Evolutionary conservation across 2,888 invertebrate species (phyloP).

Genomic region (Tholera decimalis): DNA sequence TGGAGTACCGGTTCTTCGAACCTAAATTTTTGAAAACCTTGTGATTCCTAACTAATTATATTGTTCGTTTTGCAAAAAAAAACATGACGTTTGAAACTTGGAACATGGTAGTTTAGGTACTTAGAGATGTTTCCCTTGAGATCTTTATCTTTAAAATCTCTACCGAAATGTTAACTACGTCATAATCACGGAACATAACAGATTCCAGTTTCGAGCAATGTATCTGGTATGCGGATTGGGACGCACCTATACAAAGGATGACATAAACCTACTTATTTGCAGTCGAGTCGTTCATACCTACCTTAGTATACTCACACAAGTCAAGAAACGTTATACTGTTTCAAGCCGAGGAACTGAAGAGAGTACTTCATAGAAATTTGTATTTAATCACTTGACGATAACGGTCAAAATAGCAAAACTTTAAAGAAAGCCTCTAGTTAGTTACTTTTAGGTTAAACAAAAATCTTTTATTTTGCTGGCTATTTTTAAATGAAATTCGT

Average conservation of each 20-base stretch:
- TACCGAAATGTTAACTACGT: background rate
- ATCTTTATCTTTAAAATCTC: background rate
- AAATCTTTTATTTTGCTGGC: too few relatives aligned
- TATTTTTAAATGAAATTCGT: too few relatives aligned
- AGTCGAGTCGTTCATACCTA: background rate
- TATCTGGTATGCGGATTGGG: constrained; percentile 17
- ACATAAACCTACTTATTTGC: constrained; percentile 18
- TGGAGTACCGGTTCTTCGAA: too few relatives aligned
- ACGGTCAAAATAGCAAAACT: too few relatives aligned
- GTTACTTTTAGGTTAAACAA: too few relatives aligned
- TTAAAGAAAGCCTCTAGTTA: too few relatives aligned
- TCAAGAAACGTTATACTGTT: background rate
- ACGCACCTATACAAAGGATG: constrained; percentile 32
- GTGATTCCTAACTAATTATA: background rate
- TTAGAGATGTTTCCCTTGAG: background rate
- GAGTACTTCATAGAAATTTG: background rate
- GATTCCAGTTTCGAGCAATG: constrained; percentile 19
- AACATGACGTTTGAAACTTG: background rate
- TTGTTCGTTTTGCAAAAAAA: background rate
- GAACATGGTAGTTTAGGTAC: background rate
- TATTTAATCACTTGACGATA: background rate
- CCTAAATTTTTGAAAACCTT: too few relatives aligned
- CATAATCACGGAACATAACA: constrained; percentile 2
- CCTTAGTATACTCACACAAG: background rate
- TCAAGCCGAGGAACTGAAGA: background rate